Base-by-base conservation (phyloP, 2,888 invertebrate genomes). In the Diachrysia chrysitis region DNA sequence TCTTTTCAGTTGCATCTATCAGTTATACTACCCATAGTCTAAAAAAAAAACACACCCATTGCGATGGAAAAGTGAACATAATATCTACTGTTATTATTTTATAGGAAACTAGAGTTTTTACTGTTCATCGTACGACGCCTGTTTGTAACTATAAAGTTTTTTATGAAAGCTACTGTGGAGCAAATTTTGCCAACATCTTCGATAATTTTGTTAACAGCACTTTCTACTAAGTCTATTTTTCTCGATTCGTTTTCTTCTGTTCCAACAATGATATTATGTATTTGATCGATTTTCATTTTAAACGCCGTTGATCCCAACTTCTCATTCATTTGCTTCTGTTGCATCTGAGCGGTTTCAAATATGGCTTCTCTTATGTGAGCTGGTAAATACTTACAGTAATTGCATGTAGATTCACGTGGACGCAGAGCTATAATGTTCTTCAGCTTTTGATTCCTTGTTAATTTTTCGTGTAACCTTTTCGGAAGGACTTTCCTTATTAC, bases 321-420 rank as follows among this genome's bases (percentile, higher is more conserved):
- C 6, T 89, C 85, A n/a, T 92, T 90, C 25, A 82, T 85, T 57
- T 87, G 85, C 48, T 89, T 89, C 68, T 90, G 92, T 67, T 91
- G 90, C 16, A 72, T 71, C 21, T 90, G 89, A 0, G 92, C 93
- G 82, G 87, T 92, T 37, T 90, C 87, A 53, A 94, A 89, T 35
- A 95, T 91, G 2, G 92, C 89, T 58, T 95, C 91, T 67, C 88
- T 86, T 29, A 95, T 84, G 32, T 83, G 76, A 1, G 87, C 74
- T 0, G 94, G 93, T 29, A 95, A 74, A 1, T 85, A 69, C 54
- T 90, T 92, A 17, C 66, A 72, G 16, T 73, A 74, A 14, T 51
- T 73, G 54, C 78, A 80, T 0, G 66, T 69, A 0, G 77, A 71
- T 25, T 73, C 71, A 6, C 73, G 68, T 19, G 83, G 79, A 10